Evolutionary conservation across 1,140 invertebrate species (phyloP), one percentile per base, ranked within the genome.

Genomic region (Agrypnia vestita): DNA sequence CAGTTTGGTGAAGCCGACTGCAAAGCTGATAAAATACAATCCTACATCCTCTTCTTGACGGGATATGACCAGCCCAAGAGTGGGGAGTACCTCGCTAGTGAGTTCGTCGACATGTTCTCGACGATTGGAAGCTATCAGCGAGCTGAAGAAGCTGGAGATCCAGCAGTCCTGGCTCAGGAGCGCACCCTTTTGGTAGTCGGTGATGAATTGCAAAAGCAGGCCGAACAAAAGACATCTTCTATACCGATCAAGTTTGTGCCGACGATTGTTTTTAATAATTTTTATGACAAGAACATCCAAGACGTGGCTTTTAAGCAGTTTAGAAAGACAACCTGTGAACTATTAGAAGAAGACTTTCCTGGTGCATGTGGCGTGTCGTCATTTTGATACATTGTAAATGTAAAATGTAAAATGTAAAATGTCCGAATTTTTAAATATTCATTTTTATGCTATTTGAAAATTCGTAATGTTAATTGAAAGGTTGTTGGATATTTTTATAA

Each of bases 21-120:
- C 79, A 87, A 84, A 84, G 87, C 86, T 0, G 88, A 89, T 73
- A 84, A 86, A 11, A 82, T 88, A 11, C 87, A 88, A n/a, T 84
- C 87, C 59, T 89, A 87, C 71, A 85, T 80, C 4, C 62, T 89
- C 0, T 72, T 87, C 43, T 72, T 84, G 74, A 82, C 88, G 19
- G 81, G 82, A 12, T 79, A 61, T 0, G 82, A 88, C 35, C 85
- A 86, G 69, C 84, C 84, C 0, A 84, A 83, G 13, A 85, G 86
- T 62, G 49, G 89, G 15, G 53, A 84, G 10, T 90, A 88, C 76
- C 87, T 90, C 84, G 19, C 25, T 11, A 89, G 89, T 80, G 89
- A 90, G 80, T 89, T 69, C 49, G 12, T 55, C 10, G 81, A 71
- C 6, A 15, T 67, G 61, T 73, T 72, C 25, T 73, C 81, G 4